Conservation (phyloP, 2,113 vertebrate species). For the Gallinago media region DNA sequence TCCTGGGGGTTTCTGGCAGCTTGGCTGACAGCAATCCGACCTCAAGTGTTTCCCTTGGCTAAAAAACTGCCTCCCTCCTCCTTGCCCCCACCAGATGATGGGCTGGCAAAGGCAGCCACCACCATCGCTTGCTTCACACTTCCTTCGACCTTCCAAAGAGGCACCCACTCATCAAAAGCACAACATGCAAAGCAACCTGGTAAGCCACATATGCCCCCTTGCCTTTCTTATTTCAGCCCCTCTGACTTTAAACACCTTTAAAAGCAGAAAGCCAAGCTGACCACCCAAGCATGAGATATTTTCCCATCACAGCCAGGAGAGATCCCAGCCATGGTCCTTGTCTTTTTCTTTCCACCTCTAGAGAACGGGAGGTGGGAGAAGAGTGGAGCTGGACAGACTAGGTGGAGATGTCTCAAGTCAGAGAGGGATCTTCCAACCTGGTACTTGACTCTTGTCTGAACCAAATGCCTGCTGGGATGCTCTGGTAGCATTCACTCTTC, state of each 20-base stretch:
- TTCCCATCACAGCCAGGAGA: neutral
- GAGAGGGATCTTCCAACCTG: neutral
- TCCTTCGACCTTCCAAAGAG: conserved; percentile 40
- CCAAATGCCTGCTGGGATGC: rapidly evolving
- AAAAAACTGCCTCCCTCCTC: conserved; percentile 7
- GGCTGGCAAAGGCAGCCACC: neutral
- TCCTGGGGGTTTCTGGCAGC: neutral
- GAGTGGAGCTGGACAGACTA: neutral
- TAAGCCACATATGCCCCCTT: conserved; percentile 11
- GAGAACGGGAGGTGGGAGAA: neutral
- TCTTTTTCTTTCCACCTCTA: rapidly evolving
- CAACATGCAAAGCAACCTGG: conserved; percentile 30
- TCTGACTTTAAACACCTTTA: neutral
- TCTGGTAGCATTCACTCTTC: neutral
- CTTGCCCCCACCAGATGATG: neutral
- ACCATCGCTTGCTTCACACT: neutral
- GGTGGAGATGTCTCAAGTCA: neutral
- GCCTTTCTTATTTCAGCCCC: neutral
- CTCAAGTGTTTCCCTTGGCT: conserved; percentile 27
- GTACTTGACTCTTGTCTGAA: neutral
- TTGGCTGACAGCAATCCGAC: neutral
- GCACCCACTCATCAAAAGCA: neutral
- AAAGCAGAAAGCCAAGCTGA: conserved; percentile 43
- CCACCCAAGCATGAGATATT: neutral
- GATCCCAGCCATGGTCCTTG: neutral